Conservation (phyloP, 1,140 invertebrate species). For the Dreissena polymorpha region DNA sequence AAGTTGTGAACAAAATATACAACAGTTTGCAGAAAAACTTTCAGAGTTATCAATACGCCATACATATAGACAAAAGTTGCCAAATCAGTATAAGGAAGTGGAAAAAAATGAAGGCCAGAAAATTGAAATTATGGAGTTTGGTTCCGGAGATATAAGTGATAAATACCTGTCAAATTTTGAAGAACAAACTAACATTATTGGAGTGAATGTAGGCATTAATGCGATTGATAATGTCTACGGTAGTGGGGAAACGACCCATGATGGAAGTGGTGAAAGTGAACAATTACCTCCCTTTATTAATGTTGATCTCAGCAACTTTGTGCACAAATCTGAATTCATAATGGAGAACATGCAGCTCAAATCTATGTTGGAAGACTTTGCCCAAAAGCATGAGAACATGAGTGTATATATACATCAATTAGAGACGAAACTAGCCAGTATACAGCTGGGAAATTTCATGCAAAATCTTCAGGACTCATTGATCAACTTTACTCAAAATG, state of each 20-base stretch:
- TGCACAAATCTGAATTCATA: constrained; percentile 35
- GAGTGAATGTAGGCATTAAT: neutral
- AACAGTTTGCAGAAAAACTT: neutral
- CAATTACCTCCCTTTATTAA: constrained; percentile 34
- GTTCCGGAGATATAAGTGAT: constrained; percentile 57
- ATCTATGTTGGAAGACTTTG: constrained; percentile 48
- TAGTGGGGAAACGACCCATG: constrained; percentile 46
- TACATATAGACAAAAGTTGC: neutral
- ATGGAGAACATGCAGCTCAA: constrained; percentile 54
- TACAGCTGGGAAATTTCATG: constrained; percentile 69
- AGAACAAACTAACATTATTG: constrained; percentile 35
- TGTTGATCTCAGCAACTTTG: constrained; percentile 24
- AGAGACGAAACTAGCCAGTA: constrained; percentile 53
- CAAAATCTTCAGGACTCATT: constrained; percentile 64
- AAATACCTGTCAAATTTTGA: constrained; percentile 42
- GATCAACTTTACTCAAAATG: constrained; percentile 70
- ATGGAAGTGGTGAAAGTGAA: constrained; percentile 38
- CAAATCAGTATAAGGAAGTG: constrained; percentile 9
- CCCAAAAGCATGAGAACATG: constrained; percentile 56
- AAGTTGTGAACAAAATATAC: constrained; percentile 8
- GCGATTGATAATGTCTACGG: constrained; percentile 3
- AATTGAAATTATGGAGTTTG: constrained; percentile 46
- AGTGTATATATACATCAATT: constrained; percentile 42
- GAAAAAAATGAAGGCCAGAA: constrained; percentile 12
- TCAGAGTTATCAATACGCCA: constrained; percentile 25